Evolutionary conservation across 2,113 vertebrate genomes (phyloP).

Genomic region (Clarias batrachus): DNA sequence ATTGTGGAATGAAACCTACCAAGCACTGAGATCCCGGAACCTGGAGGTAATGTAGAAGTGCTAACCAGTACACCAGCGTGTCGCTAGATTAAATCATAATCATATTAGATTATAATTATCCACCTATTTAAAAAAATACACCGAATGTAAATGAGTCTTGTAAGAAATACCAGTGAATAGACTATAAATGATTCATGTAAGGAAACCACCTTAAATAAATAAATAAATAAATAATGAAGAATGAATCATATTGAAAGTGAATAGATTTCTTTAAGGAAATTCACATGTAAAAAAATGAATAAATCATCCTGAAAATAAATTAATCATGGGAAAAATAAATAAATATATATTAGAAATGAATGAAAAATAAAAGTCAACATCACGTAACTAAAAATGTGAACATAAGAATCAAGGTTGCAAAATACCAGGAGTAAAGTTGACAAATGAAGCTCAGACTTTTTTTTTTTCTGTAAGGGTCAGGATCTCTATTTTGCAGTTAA

Average conservation of each 20-base stretch:
- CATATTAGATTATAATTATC: no score
- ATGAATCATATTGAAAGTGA: background rate
- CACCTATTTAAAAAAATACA: background rate
- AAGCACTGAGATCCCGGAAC: no score
- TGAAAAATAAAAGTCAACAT: background rate
- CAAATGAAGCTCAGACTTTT: background rate
- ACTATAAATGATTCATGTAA: background rate
- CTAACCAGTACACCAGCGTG: no score
- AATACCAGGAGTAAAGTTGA: background rate
- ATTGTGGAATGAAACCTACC: no score
- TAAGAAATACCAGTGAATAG: background rate
- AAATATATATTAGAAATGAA: background rate
- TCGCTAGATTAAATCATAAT: no score
- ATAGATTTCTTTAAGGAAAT: background rate
- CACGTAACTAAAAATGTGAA: background rate
- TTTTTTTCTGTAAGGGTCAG: background rate
- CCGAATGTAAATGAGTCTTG: background rate
- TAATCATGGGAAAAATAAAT: background rate
- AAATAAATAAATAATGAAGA: background rate
- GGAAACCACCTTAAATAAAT: background rate
- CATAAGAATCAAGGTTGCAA: background rate
- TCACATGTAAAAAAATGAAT: background rate
- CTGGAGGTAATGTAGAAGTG: no score
- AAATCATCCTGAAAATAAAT: background rate
- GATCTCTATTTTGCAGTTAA: slow-evolving; percentile 8